Evolutionary conservation across 2,888 invertebrate species (phyloP).

Genomic region (Hirtodrosophila duncani): DNA sequence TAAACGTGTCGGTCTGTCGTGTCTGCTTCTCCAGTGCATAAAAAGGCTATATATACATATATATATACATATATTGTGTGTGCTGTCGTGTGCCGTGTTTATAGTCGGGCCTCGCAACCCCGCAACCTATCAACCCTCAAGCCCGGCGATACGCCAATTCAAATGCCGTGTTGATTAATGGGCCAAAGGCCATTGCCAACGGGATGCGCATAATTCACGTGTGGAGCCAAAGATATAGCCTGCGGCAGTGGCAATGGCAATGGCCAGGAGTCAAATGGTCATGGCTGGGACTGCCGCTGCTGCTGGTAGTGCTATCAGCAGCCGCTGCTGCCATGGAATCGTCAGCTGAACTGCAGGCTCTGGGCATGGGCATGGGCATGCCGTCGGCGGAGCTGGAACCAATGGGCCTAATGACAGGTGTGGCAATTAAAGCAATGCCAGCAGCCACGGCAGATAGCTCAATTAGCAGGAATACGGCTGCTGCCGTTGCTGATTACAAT

Average conservation of each 20-base stretch:
- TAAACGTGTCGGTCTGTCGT: slow-evolving; percentile 55
- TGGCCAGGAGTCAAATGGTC: slow-evolving; percentile 5
- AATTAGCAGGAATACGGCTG: slow-evolving; percentile 42
- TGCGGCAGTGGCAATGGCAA: slow-evolving; percentile 5
- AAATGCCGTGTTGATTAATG: slow-evolving; percentile 71
- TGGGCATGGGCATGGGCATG: slow-evolving; percentile 2
- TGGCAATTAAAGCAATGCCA: slow-evolving; percentile 41
- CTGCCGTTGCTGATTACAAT: no score
- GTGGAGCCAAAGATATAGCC: slow-evolving; percentile 47
- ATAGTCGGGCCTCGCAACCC: slow-evolving; percentile 48
- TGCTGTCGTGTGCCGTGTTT: slow-evolving; percentile 30
- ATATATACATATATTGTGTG: slow-evolving; percentile 26
- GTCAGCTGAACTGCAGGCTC: slow-evolving; percentile 49
- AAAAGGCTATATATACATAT: slow-evolving; percentile 55
- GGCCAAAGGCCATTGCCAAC: slow-evolving; percentile 66
- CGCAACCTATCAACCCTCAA: not conserved
- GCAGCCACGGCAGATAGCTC: slow-evolving; percentile 18
- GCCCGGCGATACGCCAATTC: slow-evolving; percentile 41
- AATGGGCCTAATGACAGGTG: slow-evolving; percentile 1
- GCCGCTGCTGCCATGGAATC: slow-evolving; percentile 52
- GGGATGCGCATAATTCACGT: slow-evolving; percentile 71
- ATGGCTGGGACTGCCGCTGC: slow-evolving; percentile 26
- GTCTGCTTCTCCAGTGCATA: slow-evolving; percentile 53
- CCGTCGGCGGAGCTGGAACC: not conserved
- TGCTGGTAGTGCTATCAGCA: slow-evolving; percentile 35